phyloP scores from a whole-genome alignment of 2,113 vertebrate species.

The Sinocyclocheilus grahami region DNA sequence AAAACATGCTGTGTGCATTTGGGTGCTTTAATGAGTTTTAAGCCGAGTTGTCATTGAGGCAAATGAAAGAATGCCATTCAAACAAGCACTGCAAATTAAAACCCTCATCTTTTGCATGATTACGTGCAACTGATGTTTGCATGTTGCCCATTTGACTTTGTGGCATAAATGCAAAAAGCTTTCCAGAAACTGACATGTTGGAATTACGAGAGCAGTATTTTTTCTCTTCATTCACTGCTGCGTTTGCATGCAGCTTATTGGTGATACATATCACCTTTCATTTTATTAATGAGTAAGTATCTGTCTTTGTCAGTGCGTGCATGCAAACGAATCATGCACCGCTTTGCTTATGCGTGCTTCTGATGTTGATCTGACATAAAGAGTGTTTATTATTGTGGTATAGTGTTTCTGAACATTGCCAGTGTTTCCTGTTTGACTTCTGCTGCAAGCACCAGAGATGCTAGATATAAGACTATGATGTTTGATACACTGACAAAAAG shows the following conservation, averaged over 20 bases:
- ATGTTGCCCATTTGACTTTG: neutral
- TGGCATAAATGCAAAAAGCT: slow-evolving; percentile 20
- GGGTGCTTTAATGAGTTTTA: neutral
- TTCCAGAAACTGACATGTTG: slow-evolving; percentile 31
- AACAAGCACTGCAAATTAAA: neutral
- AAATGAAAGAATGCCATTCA: neutral
- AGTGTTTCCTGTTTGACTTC: slow-evolving; percentile 15
- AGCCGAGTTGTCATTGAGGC: neutral
- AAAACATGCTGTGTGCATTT: neutral
- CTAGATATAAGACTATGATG: neutral
- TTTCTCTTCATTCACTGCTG: slow-evolving; percentile 19
- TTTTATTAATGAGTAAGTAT: neutral
- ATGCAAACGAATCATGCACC: neutral
- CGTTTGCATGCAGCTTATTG: slow-evolving; percentile 26
- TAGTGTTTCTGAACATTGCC: neutral
- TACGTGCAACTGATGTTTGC: slow-evolving; percentile 9
- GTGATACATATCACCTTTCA: neutral
- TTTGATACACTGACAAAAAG: neutral
- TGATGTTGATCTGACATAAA: neutral
- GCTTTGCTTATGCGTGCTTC: neutral
- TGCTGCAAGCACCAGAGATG: neutral
- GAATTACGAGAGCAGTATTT: neutral
- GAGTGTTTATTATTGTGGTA: neutral
- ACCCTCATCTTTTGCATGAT: neutral
- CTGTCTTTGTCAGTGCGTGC: neutral